Evolutionary conservation across 2,888 invertebrate species (phyloP).

Genomic region (Callosobruchus maculatus): DNA sequence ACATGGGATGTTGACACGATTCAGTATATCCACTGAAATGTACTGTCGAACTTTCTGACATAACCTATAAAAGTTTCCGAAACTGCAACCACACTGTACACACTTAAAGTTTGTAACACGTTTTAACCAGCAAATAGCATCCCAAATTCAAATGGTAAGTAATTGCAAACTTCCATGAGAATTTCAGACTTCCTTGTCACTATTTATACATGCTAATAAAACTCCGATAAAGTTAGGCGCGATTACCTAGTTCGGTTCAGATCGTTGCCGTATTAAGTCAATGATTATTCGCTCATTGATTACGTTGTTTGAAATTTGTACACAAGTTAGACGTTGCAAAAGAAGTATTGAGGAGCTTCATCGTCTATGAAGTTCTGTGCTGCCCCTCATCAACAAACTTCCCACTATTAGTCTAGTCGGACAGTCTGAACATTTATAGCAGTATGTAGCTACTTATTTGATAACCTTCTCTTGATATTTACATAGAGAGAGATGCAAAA

Average conservation of each 20-base stretch:
- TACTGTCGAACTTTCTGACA: not conserved
- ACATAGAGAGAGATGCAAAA: too few species aligned
- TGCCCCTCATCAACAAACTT: too few species aligned
- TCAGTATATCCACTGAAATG: not conserved
- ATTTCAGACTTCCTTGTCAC: not conserved
- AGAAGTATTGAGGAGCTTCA: too few species aligned
- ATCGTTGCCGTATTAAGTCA: not conserved
- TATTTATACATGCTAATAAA: not conserved
- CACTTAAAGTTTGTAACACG: not conserved
- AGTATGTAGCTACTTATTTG: too few species aligned
- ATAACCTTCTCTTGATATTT: too few species aligned
- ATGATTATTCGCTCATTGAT: not conserved
- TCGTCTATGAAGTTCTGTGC: too few species aligned
- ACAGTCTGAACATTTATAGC: too few species aligned
- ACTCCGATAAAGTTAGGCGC: not conserved
- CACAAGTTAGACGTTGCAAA: too few species aligned
- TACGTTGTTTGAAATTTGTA: too few species aligned
- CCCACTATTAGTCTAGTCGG: too few species aligned
- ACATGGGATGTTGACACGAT: not conserved
- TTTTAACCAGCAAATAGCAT: not conserved
- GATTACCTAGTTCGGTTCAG: not conserved
- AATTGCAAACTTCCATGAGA: not conserved
- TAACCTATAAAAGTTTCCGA: not conserved
- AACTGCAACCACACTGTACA: not conserved
- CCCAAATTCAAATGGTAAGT: not conserved